Evolutionary conservation across 2,113 vertebrate genomes (phyloP).

Genomic region (Heptranchias perlo): DNA sequence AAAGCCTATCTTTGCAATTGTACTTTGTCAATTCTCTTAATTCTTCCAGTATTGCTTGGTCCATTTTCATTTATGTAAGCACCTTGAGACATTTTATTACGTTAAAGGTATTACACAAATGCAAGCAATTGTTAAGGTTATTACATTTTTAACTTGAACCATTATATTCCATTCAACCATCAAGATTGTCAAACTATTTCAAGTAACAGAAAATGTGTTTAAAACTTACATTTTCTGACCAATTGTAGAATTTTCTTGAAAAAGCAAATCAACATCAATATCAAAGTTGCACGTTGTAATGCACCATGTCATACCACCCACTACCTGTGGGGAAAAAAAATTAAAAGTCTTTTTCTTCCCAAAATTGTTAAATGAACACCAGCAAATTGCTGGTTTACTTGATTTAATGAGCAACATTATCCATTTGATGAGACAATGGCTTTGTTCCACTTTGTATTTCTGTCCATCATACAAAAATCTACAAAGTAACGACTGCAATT

Average conservation of each 20-base stretch:
- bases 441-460: neutral
- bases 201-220: neutral
- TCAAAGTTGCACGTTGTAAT: constrained; percentile 95
- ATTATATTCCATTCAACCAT: neutral
- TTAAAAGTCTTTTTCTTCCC: neutral
- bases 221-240: constrained; percentile 92
- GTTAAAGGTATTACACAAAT: neutral
- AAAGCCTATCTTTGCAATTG: neutral
- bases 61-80: neutral
- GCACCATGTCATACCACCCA: constrained; percentile 98
- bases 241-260: constrained; percentile 98
- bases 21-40: neutral
- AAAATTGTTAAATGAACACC: neutral
- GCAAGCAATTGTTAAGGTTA: neutral
- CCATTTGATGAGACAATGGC: neutral
- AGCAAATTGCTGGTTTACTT: neutral
- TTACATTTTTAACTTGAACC: neutral
- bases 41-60: neutral
- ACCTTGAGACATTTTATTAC: neutral
- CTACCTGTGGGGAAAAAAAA: constrained; percentile 66
- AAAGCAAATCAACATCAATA: constrained; percentile 89
- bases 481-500: neutral
- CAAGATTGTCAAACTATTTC: neutral
- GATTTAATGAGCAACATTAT: neutral
- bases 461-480: neutral